These are phyloP conservation scores for Thymallus thymallus DNA, from an alignment of 2,113 vertebrate species.

Conservation along the genomic window DNA sequence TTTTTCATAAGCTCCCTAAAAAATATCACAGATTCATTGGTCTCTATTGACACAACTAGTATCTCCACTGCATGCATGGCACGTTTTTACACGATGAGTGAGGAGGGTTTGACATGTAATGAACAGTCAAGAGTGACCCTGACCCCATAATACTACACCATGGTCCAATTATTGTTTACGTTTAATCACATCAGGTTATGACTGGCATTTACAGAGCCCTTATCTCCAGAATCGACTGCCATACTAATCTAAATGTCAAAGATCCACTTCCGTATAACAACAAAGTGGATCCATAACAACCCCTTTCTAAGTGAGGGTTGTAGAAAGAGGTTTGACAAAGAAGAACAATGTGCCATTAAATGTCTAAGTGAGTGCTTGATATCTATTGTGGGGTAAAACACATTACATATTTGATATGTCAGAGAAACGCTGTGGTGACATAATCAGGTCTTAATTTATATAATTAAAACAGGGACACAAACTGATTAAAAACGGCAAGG, in stretches of 20 bases:
- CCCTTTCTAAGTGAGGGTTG: too few relatives aligned
- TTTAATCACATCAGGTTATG: not conserved
- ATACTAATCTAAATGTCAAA: not conserved
- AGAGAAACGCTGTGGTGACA: not conserved
- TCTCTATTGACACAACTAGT: too few relatives aligned
- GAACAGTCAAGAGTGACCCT: not conserved
- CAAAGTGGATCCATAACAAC: too few relatives aligned
- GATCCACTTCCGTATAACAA: not conserved
- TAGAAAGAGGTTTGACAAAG: not conserved
- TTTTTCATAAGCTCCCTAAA: not conserved
- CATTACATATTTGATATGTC: not conserved
- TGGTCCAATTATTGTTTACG: not conserved
- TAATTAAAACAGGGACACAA: slow-evolving; percentile 6
- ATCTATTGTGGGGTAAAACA: not conserved
- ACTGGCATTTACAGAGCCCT: not conserved
- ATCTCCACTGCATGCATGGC: too few relatives aligned
- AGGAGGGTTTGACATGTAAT: not conserved
- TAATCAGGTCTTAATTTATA: not conserved
- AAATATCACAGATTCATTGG: too few relatives aligned
- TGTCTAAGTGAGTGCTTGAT: not conserved
- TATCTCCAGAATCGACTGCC: not conserved
- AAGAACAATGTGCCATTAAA: not conserved
- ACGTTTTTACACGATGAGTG: too few relatives aligned
- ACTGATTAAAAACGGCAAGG: not conserved
- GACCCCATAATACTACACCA: not conserved